Base-by-base conservation (phyloP, 2,888 invertebrate species). In the Trachelus tabidus region DNA sequence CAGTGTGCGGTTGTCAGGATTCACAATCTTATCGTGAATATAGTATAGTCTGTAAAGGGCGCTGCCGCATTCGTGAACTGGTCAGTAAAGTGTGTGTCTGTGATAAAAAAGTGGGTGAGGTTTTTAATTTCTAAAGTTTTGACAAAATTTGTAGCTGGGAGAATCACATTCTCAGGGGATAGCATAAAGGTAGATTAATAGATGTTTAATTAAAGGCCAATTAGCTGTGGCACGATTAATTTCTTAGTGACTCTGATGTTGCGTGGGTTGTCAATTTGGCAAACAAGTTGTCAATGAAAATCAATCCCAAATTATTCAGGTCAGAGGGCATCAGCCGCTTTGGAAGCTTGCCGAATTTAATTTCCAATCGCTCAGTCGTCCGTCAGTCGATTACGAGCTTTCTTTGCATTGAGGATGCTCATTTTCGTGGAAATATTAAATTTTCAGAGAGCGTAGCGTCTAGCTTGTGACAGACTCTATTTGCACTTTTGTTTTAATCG, bases 231-330 rank as follows among this genome's bases (percentile, higher is more conserved):
- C 56, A 56, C 9, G 56, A 56, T 56, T 23, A 56, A 56, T 56
- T 56, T 56, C 56, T 56, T 56, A 56, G 56, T 56, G 56, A 56
- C 6, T 56, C 23, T 9, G 56, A 56, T 56, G 56, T 71, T 31
- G 82, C 81, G 81, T 82, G 78, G 80, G 77, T 76, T 81, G 84
- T 77, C 83, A 81, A 84, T 85, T 88, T 87, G 88, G 86, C 87
- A 85, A 83, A 78, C 79, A 73, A 86, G 77, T 88, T 87, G 89
- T 90, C 89, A 90, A 90, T 90, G 90, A 90, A 89, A 90, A 90
- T 89, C 87, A 85, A 89, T 89, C 84, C 84, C 80, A 80, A 88
- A 86, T 86, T 86, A 89, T 89, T 81, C 87, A 85, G 90, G 89
- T 86, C 87, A 88, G 86, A 88, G 90, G 87, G 88, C 88, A 90